These are phyloP conservation scores for Glaucidium brasilianum DNA, from an alignment of 2,113 vertebrate genomes.

Conservation along the genomic window DNA sequence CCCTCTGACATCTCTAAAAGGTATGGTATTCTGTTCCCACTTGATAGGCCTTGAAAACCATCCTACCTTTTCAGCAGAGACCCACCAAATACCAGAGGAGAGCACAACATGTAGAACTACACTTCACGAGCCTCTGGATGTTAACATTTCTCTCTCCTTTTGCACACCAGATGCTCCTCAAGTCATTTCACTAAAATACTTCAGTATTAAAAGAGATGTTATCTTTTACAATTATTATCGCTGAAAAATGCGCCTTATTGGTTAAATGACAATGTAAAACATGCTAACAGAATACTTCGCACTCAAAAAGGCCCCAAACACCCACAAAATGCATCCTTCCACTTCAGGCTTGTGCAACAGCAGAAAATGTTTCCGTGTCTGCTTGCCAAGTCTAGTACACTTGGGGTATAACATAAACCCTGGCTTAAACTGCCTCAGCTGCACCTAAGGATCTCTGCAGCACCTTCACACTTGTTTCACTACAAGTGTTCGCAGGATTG, in stretches of 20 bases:
- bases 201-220: background rate
- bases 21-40: background rate
- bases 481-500: background rate
- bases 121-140: background rate
- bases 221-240: background rate
- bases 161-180: accelerated
- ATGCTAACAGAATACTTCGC: background rate
- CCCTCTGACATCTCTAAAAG: background rate
- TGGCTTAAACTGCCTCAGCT: background rate
- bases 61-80: background rate
- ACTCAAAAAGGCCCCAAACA: background rate
- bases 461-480: background rate
- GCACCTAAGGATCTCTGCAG: background rate
- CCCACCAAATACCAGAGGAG: background rate
- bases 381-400: background rate
- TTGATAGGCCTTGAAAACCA: background rate
- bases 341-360: background rate
- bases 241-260: background rate
- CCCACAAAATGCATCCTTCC: background rate
- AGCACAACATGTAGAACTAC: background rate
- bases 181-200: background rate
- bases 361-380: background rate
- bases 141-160: background rate
- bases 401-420: background rate
- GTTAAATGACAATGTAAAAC: background rate